These are phyloP conservation scores for Odontesthes bonariensis DNA, from an alignment of 2,113 vertebrate genomes.

Conservation along the genomic window DNA sequence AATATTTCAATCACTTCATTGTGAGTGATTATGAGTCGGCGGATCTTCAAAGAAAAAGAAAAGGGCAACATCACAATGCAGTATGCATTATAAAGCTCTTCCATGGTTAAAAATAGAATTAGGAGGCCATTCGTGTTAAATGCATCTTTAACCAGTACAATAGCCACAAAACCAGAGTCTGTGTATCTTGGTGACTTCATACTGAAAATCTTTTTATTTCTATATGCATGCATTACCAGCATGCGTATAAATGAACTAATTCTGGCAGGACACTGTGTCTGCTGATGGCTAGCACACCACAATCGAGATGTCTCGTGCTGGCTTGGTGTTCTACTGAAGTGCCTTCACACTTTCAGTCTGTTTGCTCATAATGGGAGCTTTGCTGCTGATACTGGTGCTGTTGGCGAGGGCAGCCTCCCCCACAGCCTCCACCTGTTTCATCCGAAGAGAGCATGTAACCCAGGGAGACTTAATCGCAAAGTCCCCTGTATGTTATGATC, in stretches of 20 bases:
- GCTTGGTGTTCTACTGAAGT: conserved; percentile 35
- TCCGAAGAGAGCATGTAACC: conserved; percentile 7
- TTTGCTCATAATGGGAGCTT: conserved; percentile 11
- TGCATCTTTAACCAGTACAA: conserved; percentile 52
- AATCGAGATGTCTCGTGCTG: conserved; percentile 37
- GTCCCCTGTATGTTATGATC: conserved; percentile 45
- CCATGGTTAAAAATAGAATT: conserved; percentile 51
- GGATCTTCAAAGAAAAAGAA: conserved; percentile 37
- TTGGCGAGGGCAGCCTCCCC: conserved; percentile 21
- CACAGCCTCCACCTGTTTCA: conserved; percentile 17
- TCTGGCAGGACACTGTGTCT: conserved; percentile 56
- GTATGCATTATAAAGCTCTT: conserved; percentile 75
- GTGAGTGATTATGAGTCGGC: conserved; percentile 61
- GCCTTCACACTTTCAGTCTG: conserved; percentile 17
- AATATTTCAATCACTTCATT: conserved; percentile 54
- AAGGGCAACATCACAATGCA: conserved; percentile 68
- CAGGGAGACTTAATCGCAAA: conserved; percentile 20
- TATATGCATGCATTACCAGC: conserved; percentile 70
- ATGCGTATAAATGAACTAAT: conserved; percentile 68
- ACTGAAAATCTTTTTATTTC: conserved; percentile 52
- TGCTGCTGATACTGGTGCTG: conserved; percentile 21
- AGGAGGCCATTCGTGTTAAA: conserved; percentile 51
- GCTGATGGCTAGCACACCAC: conserved; percentile 56
- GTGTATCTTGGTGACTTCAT: conserved; percentile 58
- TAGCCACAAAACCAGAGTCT: conserved; percentile 51